Percentiles rank a stretch among this genome's conserved stretches.
Conservation (phyloP, 2,797 vertebrate species). For the Myotis pilosus region DNA sequence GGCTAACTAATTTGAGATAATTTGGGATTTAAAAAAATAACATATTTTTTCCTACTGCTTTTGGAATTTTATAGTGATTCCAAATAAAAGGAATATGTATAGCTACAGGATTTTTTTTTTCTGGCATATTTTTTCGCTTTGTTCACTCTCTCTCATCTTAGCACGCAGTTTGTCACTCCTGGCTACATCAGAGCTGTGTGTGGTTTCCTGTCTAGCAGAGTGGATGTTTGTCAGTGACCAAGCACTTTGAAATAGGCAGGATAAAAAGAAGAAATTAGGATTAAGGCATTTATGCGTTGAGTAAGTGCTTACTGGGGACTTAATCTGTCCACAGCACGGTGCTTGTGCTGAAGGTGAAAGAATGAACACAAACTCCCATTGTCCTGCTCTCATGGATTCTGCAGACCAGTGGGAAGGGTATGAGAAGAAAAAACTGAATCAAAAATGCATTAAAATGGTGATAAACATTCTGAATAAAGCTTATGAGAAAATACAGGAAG, state of each 20-base stretch:
- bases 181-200: neutral
- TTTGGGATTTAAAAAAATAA: neutral
- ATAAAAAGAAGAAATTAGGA: constrained; percentile 12
- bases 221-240: neutral
- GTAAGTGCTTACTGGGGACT: neutral
- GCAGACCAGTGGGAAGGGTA: neutral
- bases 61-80: constrained; percentile 15
- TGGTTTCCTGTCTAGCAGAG: constrained; percentile 40
- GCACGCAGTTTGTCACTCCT: neutral
- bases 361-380: neutral
- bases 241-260: constrained; percentile 27
- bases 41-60: neutral
- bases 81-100: neutral
- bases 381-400: neutral
- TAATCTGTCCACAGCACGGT: neutral
- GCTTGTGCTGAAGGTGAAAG: neutral
- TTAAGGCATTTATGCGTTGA: neutral
- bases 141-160: neutral
- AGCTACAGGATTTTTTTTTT: neutral
- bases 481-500: neutral
- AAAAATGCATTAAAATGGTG: neutral
- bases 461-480: neutral
- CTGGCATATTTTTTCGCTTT: neutral
- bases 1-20: neutral
- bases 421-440: neutral